Conservation (phyloP, 2,113 vertebrate genomes). For the Cyprinodon tularosa region DNA sequence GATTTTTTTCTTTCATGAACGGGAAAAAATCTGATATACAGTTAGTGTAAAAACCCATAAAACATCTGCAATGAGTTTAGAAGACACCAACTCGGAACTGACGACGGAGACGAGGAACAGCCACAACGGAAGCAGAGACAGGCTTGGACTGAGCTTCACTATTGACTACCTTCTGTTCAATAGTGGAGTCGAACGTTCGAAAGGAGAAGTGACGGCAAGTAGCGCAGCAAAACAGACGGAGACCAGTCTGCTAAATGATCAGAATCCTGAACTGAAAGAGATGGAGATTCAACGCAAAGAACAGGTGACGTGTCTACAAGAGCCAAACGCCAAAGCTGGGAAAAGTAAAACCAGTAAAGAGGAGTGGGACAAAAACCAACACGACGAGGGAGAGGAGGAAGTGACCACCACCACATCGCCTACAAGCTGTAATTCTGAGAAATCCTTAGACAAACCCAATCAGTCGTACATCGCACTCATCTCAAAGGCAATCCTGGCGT, state of each 20-base stretch:
- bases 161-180: slow-evolving; percentile 83
- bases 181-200: slow-evolving; percentile 64
- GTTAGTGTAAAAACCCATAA: slow-evolving; percentile 28
- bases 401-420: slow-evolving; percentile 50
- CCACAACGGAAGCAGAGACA: slow-evolving; percentile 24
- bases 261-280: slow-evolving; percentile 46
- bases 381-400: slow-evolving; percentile 53
- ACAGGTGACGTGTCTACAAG: slow-evolving; percentile 30
- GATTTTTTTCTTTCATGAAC: slow-evolving; percentile 31
- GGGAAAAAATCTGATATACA: slow-evolving; percentile 1
- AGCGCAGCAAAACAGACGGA: slow-evolving; percentile 32
- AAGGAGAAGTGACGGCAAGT: slow-evolving; percentile 53
- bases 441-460: slow-evolving; percentile 76
- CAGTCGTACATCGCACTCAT: slow-evolving; percentile 88
- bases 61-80: slow-evolving; percentile 51
- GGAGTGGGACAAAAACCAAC: slow-evolving; percentile 41
- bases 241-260: slow-evolving; percentile 40
- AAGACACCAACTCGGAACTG: slow-evolving; percentile 49
- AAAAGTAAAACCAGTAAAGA: slow-evolving; percentile 45
- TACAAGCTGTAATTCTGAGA: slow-evolving; percentile 5
- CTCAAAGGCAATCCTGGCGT: slow-evolving; percentile 85
- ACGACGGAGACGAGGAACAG: slow-evolving; percentile 65
- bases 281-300: slow-evolving; percentile 35
- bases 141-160: slow-evolving; percentile 80
- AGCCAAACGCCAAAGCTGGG: slow-evolving; percentile 15